Conservation (phyloP, 2,797 vertebrate genomes). For the Champsocephalus esox region DNA sequence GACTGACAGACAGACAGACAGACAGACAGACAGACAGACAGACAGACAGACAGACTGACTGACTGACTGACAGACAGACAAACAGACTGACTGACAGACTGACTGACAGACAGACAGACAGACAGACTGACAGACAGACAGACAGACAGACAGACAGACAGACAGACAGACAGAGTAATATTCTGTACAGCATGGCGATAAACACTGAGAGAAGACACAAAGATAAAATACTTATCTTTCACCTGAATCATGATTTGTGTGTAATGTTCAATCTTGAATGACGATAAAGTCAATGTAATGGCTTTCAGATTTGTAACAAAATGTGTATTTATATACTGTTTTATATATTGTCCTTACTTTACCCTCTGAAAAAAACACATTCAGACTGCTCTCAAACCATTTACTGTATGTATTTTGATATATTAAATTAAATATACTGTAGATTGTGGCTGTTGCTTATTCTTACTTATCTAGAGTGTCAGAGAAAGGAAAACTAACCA, state of each 20-base stretch:
- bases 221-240: slow-evolving; percentile 47
- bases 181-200: slow-evolving; percentile 25
- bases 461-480: background rate
- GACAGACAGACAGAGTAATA: background rate
- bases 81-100: background rate
- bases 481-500: background rate
- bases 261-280: slow-evolving; percentile 32
- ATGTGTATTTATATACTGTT: slow-evolving; percentile 63
- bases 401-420: slow-evolving; percentile 58
- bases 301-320: slow-evolving; percentile 52
- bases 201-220: slow-evolving; percentile 62
- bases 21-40: background rate
- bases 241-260: slow-evolving; percentile 35
- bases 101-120: too few relatives aligned
- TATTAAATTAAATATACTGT: slow-evolving; percentile 52
- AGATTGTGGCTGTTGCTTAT: slow-evolving; percentile 15
- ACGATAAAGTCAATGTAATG: slow-evolving; percentile 54
- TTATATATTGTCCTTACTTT: slow-evolving; percentile 57
- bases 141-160: too few relatives aligned
- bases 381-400: slow-evolving; percentile 48
- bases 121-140: background rate
- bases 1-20: background rate
- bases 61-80: background rate
- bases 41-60: background rate
- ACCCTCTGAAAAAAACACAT: slow-evolving; percentile 42